A percentile compares a stretch with the other conserved stretches of the same genome.
Evolutionary conservation across 2,888 invertebrate species (phyloP).

Genomic region (Drosophila nigritarsus): DNA sequence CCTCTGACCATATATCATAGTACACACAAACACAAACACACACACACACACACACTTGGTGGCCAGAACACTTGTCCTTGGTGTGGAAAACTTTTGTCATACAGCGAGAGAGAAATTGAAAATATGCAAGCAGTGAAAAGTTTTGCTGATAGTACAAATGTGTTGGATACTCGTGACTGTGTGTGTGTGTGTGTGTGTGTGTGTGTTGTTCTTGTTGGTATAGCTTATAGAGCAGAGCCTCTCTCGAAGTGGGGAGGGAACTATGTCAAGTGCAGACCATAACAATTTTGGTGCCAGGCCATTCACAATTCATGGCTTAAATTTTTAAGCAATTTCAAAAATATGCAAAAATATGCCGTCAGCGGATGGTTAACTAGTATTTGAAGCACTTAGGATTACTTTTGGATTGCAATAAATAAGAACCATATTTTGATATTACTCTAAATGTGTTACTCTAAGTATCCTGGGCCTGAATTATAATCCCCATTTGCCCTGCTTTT

Average conservation of each 20-base stretch:
- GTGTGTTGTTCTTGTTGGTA: conserved; percentile 39
- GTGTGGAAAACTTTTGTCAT: conserved; percentile 73
- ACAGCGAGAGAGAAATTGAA: conserved; percentile 64
- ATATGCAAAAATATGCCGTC: background rate
- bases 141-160: conserved; percentile 58
- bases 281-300: conserved; percentile 8
- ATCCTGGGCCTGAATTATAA: background rate
- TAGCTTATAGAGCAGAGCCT: conserved; percentile 31
- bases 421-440: background rate
- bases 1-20: conserved; percentile 54
- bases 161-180: conserved; percentile 9
- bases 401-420: background rate
- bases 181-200: conserved; percentile 18
- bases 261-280: conserved; percentile 70
- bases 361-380: no score
- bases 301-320: conserved; percentile 14
- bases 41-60: conserved; percentile 28
- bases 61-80: conserved; percentile 68
- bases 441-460: background rate
- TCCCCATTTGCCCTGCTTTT: background rate
- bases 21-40: conserved; percentile 22
- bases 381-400: no score
- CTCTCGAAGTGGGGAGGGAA: conserved; percentile 27
- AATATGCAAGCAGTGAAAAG: conserved; percentile 70
- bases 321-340: conserved; percentile 46